Base-by-base conservation (phyloP, 2,797 vertebrate genomes). In the Bovichtus variegatus region DNA sequence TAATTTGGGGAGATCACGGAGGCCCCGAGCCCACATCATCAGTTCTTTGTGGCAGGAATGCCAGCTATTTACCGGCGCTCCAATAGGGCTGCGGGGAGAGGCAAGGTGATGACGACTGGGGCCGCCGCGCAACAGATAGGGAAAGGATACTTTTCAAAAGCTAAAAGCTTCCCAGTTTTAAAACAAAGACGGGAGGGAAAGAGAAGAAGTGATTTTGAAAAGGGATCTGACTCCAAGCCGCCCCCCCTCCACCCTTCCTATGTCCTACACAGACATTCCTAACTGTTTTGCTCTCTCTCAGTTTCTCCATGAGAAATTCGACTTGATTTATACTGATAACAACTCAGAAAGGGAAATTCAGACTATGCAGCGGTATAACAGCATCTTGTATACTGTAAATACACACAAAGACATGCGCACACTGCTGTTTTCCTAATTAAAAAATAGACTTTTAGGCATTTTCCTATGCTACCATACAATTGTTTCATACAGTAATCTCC, bases 101-200 rank as follows among this genome's bases (percentile, higher is more conserved):
- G 86, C 67, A 61, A 96, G 96, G 96, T 96, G 96, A 95, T 96
- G 95, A 96, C 91, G 94, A 95, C 91, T 83, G 89, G 82, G 92
- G 83, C 90, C 76, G 89, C 88, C 71, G 78, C 74, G 87, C 87
- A 88, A 87, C 83, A 87, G 95, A 95, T 93, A 95, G 95, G 92
- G 94, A 95, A 95, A 95, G 94, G 95, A 95, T 95, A 95, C 93
- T 94, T 96, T 96, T 96, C 94, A 96, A 96, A 96, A 95, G 95
- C 95, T 95, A 95, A 96, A 95, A 97, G 95, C 94, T 96, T 96
- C 95, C 95, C 95, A 93, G 94, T 95, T 96, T 95, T 94, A 95
- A 96, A 95, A 95, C 95, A 95, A 93, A 95, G 93, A 86, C 83
- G 83, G 90, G 92, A 81, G 83, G 88, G 89, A 89, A 91, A 85